Evolutionary conservation across 2,113 vertebrate species (phyloP).

Genomic region (Dunckerocampus dactyliophorus): DNA sequence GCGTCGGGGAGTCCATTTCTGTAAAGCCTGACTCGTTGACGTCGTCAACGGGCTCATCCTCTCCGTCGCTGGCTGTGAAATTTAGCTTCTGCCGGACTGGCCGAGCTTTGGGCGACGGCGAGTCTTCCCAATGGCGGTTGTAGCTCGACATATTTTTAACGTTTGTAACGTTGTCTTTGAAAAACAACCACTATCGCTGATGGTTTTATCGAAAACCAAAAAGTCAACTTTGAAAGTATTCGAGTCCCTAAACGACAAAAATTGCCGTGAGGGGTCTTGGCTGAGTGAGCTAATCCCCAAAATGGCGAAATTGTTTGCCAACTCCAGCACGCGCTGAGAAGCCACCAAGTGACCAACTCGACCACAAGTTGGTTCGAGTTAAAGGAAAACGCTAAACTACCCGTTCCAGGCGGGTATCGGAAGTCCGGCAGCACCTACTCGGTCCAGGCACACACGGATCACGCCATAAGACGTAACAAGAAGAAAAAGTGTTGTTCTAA

Average conservation of each 20-base stretch:
- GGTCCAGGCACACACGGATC: neutral
- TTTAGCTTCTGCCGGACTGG: conserved; percentile 82
- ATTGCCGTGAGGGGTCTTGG: neutral
- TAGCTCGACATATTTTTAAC: conserved; percentile 58
- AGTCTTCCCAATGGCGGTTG: conserved; percentile 62
- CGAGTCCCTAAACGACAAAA: neutral
- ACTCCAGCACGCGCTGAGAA: neutral
- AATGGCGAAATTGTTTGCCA: neutral
- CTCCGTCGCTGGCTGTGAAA: conserved; percentile 81
- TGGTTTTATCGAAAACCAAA: neutral
- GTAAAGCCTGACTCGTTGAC: conserved; percentile 91
- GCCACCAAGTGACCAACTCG: neutral
- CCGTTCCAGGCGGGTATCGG: conserved; percentile 1
- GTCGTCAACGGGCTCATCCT: conserved; percentile 83
- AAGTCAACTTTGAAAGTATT: neutral
- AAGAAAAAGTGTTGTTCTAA: conserved; percentile 42
- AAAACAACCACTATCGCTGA: neutral
- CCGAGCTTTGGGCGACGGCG: conserved; percentile 56
- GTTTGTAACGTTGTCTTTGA: conserved; percentile 7
- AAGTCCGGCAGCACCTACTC: neutral
- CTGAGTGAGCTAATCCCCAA: neutral
- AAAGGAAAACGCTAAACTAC: neutral
- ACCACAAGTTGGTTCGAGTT: neutral
- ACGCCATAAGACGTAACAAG: conserved; percentile 40
- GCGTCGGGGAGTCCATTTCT: conserved; percentile 85